phyloP scores from a whole-genome alignment of 2,888 invertebrate genomes.

The Meliscaeva auricollis region DNA sequence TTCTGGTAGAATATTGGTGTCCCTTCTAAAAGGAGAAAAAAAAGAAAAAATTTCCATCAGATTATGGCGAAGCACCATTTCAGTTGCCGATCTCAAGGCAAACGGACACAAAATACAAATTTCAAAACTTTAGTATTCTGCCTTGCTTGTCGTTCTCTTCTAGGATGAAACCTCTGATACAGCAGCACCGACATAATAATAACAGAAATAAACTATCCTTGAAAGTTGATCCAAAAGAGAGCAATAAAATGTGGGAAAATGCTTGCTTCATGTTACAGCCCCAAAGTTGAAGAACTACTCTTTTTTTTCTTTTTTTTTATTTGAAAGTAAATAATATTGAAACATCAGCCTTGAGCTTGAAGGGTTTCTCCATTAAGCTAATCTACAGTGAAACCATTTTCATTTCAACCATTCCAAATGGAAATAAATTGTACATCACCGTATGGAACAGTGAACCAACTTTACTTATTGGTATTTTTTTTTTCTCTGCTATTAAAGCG shows the following conservation, averaged over 20 bases:
- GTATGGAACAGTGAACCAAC: constrained; percentile 11
- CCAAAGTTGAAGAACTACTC: constrained; percentile 20
- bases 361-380: constrained; percentile 44
- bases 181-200: constrained; percentile 26
- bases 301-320: too few relatives aligned
- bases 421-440: constrained; percentile 51
- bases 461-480: constrained; percentile 47
- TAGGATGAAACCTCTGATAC: constrained; percentile 37
- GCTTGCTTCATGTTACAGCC: constrained; percentile 29
- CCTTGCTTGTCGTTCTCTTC: constrained; percentile 16
- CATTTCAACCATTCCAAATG: constrained; percentile 3
- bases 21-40: too few relatives aligned
- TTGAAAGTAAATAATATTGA: constrained; percentile 21
- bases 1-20: neutral
- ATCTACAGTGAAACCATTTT: constrained; percentile 33
- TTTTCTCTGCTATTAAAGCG: constrained; percentile 2
- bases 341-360: constrained; percentile 54
- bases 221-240: constrained; percentile 31
- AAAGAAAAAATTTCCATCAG: constrained; percentile 9
- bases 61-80: constrained; percentile 30
- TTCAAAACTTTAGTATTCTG: constrained; percentile 35
- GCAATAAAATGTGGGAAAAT: constrained; percentile 21
- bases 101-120: constrained; percentile 15
- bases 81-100: constrained; percentile 1
- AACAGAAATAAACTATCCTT: constrained; percentile 60